Evolutionary conservation across 1,140 invertebrate genomes (phyloP).

Genomic region (Brachystomella parvula): DNA sequence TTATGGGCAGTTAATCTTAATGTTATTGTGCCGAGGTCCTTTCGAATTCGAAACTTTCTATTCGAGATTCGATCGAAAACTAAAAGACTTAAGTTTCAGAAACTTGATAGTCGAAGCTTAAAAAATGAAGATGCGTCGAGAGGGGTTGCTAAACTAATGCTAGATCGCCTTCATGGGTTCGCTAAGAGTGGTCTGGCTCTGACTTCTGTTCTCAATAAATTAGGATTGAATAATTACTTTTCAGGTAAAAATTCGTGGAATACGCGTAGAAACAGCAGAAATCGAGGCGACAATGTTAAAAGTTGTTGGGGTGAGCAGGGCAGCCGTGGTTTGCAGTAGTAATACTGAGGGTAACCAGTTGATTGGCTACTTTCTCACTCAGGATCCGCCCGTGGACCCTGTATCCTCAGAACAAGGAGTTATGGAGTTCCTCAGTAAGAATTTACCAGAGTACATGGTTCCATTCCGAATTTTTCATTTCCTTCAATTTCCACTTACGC

Average conservation of each 20-base stretch:
- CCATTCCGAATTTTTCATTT: neutral
- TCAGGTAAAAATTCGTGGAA: neutral
- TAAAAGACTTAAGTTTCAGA: no score
- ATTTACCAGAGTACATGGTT: slow-evolving; percentile 4
- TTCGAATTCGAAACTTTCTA: no score
- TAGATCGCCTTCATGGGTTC: no score
- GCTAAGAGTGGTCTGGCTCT: no score
- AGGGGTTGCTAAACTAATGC: no score
- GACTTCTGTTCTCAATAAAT: no score
- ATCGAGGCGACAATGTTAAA: neutral
- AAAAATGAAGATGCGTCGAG: no score
- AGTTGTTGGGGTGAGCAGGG: neutral
- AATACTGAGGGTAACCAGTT: neutral
- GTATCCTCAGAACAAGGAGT: neutral
- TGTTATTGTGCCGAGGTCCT: no score
- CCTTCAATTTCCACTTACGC: neutral
- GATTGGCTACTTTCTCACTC: neutral
- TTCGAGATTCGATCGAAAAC: no score
- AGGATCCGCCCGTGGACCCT: neutral
- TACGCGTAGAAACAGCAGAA: neutral
- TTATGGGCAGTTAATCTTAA: no score
- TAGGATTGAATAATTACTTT: no score
- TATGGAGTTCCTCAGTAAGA: neutral
- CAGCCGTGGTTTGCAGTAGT: neutral
- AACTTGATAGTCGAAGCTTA: no score